phyloP scores from a whole-genome alignment of 2,888 invertebrate genomes.

The Metallyticus violacea region DNA sequence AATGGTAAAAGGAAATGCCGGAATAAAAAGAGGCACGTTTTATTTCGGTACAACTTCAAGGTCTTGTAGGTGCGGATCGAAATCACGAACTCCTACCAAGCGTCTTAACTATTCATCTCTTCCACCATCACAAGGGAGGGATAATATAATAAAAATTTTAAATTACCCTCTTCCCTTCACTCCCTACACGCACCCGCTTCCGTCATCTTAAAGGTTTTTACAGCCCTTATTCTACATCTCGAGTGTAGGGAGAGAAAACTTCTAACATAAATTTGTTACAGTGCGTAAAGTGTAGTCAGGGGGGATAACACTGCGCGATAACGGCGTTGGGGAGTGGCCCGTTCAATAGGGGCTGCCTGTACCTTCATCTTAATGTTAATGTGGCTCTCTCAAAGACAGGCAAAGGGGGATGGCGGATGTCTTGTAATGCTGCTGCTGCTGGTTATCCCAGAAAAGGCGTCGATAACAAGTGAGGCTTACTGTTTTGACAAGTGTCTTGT shows the following conservation, averaged over 20 bases:
- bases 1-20: too few relatives aligned
- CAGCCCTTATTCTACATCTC: neutral
- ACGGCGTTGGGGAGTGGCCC: neutral
- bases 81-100: neutral
- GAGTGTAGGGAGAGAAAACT: neutral
- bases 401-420: too few relatives aligned
- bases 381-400: too few relatives aligned
- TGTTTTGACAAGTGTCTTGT: too few relatives aligned
- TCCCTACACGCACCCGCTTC: neutral
- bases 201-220: slow-evolving; percentile 5
- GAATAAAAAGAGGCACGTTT: too few relatives aligned
- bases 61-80: too few relatives aligned
- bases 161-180: neutral
- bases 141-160: slow-evolving; percentile 8
- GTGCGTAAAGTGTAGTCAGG: neutral
- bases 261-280: neutral
- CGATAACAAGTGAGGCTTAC: too few relatives aligned
- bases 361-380: neutral
- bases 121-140: neutral
- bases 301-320: neutral
- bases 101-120: neutral
- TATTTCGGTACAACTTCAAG: neutral
- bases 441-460: too few relatives aligned
- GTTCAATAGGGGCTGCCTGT: neutral
- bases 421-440: too few relatives aligned